These are phyloP conservation scores for Diplazon laetatorius DNA, from an alignment of 2,888 invertebrate species.

Conservation along the genomic window DNA sequence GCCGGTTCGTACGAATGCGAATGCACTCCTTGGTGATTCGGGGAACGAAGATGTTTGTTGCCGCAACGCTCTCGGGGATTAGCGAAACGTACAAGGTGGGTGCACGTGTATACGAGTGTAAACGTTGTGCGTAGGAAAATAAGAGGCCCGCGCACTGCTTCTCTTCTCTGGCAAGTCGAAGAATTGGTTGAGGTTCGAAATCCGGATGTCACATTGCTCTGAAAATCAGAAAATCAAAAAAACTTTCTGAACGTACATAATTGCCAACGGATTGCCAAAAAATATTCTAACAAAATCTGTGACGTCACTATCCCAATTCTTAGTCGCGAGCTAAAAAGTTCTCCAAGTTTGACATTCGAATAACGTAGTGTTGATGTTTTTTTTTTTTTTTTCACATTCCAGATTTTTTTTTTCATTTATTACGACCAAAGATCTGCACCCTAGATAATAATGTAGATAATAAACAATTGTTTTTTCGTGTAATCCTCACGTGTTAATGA, in stretches of 20 bases:
- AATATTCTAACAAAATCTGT: no score
- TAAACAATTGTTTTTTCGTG: no score
- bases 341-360: no score
- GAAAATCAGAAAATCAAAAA: neutral
- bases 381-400: no score
- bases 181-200: neutral
- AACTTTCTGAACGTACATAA: neutral
- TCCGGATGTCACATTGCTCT: neutral
- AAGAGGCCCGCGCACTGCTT: conserved; percentile 4
- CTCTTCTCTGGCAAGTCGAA: neutral
- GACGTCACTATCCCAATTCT: no score
- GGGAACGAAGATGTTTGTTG: conserved; percentile 1
- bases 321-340: no score
- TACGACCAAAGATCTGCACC: no score
- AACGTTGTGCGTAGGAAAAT: neutral
- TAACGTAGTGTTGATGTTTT: no score
- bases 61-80: conserved; percentile 9
- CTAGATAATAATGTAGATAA: no score
- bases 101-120: neutral
- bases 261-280: no score
- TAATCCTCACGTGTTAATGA: no score
- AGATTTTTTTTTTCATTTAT: neutral
- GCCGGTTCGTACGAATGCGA: neutral
- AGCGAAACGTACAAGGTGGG: conserved; percentile 10
- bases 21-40: no score